Evolutionary conservation across 2,888 invertebrate genomes (phyloP), one percentile per base, ranked within the genome.

Genomic region (Clusia tigrina): DNA sequence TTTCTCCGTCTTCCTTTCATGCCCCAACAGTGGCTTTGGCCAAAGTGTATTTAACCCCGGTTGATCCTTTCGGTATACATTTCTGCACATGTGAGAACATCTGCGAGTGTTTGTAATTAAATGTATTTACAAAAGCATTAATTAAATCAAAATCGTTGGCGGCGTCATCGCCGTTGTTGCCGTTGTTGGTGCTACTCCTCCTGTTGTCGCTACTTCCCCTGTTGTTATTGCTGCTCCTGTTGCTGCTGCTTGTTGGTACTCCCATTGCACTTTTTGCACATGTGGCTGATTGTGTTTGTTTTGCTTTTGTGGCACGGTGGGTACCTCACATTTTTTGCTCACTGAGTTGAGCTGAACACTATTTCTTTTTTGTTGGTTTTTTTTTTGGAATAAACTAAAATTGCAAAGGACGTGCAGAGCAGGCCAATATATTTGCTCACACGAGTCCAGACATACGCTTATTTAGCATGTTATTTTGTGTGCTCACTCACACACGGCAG

Each of bases 111-210:
- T 20, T 63, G 61, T 64, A 65, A 63, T 53, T 65, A 63, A 68
- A 56, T 62, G 60, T 60, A 60, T 60, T 60, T 60, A 46, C 57
- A 23, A 10, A 53, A 53, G 54, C 73, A 70, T 76, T 76, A 73
- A 74, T 76, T 76, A 71, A 69, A 70, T 70, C 67, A 73, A 69
- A 73, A 71, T 71, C 73, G 73, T 71, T 68, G 73, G 67, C 66
- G 67, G 64, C 15, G 18, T 42, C 3, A 58, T 55, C 65, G 62
- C 32, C 22, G 18, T 15, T 18, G 18, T 48, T 15, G 20, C 20
- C 15, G 9, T 3, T 9, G 18, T 48, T 48, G 18, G 5, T 48
- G 6, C 2, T 48, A 20, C n/a, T n/a, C n/a, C n/a, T n/a, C 3
- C 15, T 18, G 48, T n/a, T n/a, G n/a, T n/a, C n/a, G n/a, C n/a